These are phyloP conservation scores for Chamaea fasciata DNA, from an alignment of 2,113 vertebrate genomes.

Conservation along the genomic window DNA sequence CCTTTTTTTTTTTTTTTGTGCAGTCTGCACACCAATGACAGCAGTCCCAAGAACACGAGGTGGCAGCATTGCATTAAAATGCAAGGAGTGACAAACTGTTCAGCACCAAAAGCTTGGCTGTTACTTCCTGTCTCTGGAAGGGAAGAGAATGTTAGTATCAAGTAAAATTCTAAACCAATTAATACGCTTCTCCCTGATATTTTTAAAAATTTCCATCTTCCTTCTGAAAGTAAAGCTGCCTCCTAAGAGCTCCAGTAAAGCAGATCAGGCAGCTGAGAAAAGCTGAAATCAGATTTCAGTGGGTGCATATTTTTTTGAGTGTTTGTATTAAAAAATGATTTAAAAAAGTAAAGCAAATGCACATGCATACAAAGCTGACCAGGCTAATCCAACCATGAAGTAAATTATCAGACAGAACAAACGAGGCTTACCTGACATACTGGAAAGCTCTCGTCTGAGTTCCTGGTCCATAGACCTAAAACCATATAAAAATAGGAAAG, in stretches of 20 bases:
- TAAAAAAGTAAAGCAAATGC: neutral
- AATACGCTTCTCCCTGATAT: neutral
- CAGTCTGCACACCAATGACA: neutral
- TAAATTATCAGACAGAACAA: neutral
- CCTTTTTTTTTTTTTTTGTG: too few species aligned
- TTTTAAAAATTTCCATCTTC: neutral
- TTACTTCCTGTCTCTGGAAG: neutral
- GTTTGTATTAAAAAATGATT: neutral
- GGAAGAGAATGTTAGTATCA: neutral
- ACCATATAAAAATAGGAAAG: neutral
- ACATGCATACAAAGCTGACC: neutral
- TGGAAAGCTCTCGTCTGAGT: constrained; percentile 97
- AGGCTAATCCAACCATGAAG: neutral
- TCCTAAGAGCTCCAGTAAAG: neutral
- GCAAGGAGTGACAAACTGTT: neutral
- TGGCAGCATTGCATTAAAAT: constrained; percentile 55
- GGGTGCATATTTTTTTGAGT: neutral
- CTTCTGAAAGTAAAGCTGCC: neutral
- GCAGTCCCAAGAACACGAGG: constrained; percentile 10
- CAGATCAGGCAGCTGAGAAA: neutral
- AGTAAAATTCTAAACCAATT: neutral
- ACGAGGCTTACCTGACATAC: constrained; percentile 89
- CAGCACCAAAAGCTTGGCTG: neutral
- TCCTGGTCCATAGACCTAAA: constrained; percentile 93
- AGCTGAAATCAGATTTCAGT: neutral